These are phyloP conservation scores for Cacajao melanocephalus DNA, from an alignment of 2,797 vertebrate species.

Conservation along the genomic window DNA sequence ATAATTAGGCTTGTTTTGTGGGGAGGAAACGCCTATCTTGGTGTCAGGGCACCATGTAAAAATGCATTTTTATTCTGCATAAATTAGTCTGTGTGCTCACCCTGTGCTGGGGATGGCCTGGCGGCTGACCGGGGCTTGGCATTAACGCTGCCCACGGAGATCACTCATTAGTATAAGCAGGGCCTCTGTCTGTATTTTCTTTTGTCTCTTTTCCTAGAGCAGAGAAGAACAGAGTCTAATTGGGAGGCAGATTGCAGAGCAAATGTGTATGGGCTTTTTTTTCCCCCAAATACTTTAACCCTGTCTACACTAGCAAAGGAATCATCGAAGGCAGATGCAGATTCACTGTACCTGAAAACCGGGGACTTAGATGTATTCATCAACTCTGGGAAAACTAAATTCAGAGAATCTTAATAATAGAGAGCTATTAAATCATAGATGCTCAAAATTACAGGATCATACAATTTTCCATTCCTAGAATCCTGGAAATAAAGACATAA, in stretches of 20 bases:
- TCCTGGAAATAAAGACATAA: neutral
- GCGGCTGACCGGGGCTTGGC: neutral
- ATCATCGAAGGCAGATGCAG: neutral
- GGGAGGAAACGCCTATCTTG: constrained; percentile 72
- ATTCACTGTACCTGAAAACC: neutral
- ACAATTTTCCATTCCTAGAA: constrained; percentile 8
- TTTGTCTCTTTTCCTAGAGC: constrained; percentile 54
- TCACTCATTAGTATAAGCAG: constrained; percentile 67
- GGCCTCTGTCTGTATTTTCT: neutral
- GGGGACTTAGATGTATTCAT: neutral
- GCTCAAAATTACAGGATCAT: neutral
- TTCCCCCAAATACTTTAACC: neutral
- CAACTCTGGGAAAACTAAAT: neutral
- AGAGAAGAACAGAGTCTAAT: constrained; percentile 60
- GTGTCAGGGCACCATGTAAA: constrained; percentile 74
- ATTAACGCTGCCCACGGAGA: constrained; percentile 16
- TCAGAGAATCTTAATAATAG: constrained; percentile 21
- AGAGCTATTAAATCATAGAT: neutral
- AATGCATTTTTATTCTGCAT: constrained; percentile 76
- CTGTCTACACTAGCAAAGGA: neutral
- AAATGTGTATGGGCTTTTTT: neutral
- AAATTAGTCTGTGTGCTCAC: constrained; percentile 78
- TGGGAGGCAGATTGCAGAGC: constrained; percentile 57
- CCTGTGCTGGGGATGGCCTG: constrained; percentile 35
- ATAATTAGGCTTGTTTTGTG: constrained; percentile 74